phyloP scores from a whole-genome alignment of 2,113 vertebrate species.

The Onychostruthus taczanowskii region DNA sequence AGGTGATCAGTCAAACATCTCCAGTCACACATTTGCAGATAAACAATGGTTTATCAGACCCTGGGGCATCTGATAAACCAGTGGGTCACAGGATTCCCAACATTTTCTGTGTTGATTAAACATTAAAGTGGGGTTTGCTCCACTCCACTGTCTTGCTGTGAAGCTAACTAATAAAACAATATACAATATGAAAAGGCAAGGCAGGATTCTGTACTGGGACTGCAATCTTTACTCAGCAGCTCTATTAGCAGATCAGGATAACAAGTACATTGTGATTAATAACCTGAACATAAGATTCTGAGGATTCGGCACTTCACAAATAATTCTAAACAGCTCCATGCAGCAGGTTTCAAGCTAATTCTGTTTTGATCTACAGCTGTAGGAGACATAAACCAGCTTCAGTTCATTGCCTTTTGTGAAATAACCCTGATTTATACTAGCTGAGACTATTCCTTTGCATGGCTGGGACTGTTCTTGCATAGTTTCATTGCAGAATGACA shows the following conservation, averaged over 20 bases:
- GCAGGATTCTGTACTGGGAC: background rate
- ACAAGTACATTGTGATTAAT: background rate
- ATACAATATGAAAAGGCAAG: background rate
- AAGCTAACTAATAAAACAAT: background rate
- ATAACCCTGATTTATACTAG: background rate
- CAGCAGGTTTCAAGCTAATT: background rate
- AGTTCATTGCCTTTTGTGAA: background rate
- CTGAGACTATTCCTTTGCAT: background rate
- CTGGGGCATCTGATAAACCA: no score
- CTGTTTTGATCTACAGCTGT: background rate
- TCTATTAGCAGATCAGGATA: background rate
- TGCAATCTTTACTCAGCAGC: background rate
- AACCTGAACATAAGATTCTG: background rate
- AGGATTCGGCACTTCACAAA: constrained; percentile 9
- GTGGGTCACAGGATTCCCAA: background rate
- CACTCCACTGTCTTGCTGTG: background rate
- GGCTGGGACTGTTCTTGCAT: background rate
- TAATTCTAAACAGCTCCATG: background rate
- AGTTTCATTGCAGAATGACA: background rate
- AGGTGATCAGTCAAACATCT: background rate
- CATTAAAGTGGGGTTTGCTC: background rate
- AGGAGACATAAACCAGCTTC: constrained; percentile 13
- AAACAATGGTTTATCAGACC: background rate
- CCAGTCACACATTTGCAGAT: background rate
- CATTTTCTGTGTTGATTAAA: background rate